Evolutionary conservation across 2,797 vertebrate species (phyloP).

Genomic region (Hafferia zeledoni): DNA sequence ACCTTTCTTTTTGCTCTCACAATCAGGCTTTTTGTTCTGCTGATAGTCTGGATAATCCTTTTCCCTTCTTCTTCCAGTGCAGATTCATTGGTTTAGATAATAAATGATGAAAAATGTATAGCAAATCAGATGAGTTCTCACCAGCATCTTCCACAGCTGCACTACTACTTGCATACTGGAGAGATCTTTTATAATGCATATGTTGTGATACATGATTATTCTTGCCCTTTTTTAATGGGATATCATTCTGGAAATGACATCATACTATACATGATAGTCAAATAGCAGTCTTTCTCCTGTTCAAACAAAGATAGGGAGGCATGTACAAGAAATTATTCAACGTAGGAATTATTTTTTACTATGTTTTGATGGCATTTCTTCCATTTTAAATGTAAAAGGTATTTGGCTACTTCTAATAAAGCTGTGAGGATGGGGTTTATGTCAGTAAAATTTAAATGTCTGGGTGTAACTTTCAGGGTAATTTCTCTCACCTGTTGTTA

Average conservation of each 20-base stretch:
- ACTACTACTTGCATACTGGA: not conserved
- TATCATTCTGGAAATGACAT: not conserved
- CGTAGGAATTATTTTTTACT: not conserved
- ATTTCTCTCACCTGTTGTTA: not conserved
- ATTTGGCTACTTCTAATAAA: not conserved
- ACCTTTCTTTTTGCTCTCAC: not conserved
- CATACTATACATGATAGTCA: not conserved
- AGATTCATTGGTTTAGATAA: not conserved
- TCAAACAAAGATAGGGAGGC: not conserved
- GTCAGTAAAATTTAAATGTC: not conserved
- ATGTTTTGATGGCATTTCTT: not conserved
- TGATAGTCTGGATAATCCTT: not conserved
- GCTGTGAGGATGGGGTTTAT: not conserved
- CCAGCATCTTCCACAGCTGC: not conserved
- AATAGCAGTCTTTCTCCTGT: not conserved
- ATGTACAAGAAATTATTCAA: not conserved
- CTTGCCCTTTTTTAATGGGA: not conserved
- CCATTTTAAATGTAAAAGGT: not conserved
- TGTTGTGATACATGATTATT: not conserved
- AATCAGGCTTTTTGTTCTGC: not conserved
- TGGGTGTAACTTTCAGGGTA: not conserved
- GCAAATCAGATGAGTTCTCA: not conserved
- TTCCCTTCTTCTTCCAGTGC: not conserved
- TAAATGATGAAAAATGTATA: not conserved
- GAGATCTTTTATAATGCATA: accelerated